A percentile compares a stretch with the other conserved stretches of the same genome.
Evolutionary conservation across 2,888 invertebrate species (phyloP).

Genomic region (Blastobasis adustella): DNA sequence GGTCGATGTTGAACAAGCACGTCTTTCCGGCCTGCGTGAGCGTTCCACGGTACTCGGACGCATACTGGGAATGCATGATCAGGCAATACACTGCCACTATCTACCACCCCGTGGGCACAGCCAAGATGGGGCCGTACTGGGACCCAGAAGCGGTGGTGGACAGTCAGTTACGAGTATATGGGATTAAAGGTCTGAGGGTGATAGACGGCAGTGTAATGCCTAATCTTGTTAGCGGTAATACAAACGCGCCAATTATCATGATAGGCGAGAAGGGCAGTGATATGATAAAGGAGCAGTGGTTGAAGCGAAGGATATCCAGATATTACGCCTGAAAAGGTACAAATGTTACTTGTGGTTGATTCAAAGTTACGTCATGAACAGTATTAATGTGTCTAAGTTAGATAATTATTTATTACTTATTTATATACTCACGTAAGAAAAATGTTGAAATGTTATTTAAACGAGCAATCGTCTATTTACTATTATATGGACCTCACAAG

Average conservation of each 20-base stretch:
- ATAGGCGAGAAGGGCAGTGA: slow-evolving; percentile 93
- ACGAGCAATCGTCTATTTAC: no score
- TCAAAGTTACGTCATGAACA: slow-evolving; percentile 13
- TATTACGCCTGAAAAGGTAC: slow-evolving; percentile 50
- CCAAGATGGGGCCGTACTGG: slow-evolving; percentile 93
- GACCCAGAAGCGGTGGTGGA: slow-evolving; percentile 90
- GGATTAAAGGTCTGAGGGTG: slow-evolving; percentile 84
- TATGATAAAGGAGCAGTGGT: slow-evolving; percentile 89
- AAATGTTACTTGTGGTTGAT: slow-evolving; percentile 15
- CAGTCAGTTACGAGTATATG: slow-evolving; percentile 85
- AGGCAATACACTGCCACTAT: slow-evolving; percentile 87
- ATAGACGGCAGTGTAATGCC: slow-evolving; percentile 93
- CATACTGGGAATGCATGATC: slow-evolving; percentile 92
- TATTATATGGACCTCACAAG: no score
- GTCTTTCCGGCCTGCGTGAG: slow-evolving; percentile 86
- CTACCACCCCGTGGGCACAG: slow-evolving; percentile 91
- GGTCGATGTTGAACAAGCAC: slow-evolving; percentile 80
- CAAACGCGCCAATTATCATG: slow-evolving; percentile 92
- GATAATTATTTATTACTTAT: slow-evolving; percentile 5
- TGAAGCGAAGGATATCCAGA: slow-evolving; percentile 71
- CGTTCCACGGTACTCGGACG: slow-evolving; percentile 80
- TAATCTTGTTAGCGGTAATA: slow-evolving; percentile 88
- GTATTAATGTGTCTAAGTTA: slow-evolving; percentile 20
- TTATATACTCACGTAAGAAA: not conserved
- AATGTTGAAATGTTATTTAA: no score